Percentiles rank a stretch among this genome's conserved stretches.
These are phyloP conservation scores for Ormyrus nitidulus DNA, from an alignment of 2,888 invertebrate genomes.

Conservation along the genomic window DNA sequence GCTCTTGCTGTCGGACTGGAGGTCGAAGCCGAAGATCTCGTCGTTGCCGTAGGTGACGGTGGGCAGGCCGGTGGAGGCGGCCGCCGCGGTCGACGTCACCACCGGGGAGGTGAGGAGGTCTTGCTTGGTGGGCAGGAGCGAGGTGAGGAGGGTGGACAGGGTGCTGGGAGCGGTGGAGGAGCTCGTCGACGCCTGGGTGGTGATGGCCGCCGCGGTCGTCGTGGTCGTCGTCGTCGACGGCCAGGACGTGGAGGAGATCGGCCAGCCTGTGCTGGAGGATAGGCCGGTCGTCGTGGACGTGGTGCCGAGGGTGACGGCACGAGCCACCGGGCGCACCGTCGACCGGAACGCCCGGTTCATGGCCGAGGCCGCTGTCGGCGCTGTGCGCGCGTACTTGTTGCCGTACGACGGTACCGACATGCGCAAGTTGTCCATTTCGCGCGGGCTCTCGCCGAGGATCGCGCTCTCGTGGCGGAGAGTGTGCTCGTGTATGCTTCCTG, in stretches of 20 bases:
- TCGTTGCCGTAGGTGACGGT: slow-evolving; percentile 75
- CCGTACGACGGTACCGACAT: slow-evolving; percentile 74
- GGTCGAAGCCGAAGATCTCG: slow-evolving; percentile 75
- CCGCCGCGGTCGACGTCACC: slow-evolving; percentile 73
- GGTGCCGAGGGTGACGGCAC: slow-evolving; percentile 62
- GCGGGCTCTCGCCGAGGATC: slow-evolving; percentile 78
- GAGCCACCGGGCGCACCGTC: slow-evolving; percentile 68
- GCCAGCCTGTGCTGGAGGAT: slow-evolving; percentile 70
- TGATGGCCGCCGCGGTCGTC: slow-evolving; percentile 71
- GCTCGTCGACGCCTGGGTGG: slow-evolving; percentile 70
- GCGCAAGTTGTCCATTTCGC: slow-evolving; percentile 78
- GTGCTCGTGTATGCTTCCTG: slow-evolving; percentile 83
- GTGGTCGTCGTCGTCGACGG: slow-evolving; percentile 63
- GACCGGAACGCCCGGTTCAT: slow-evolving; percentile 69
- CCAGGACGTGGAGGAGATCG: slow-evolving; percentile 62
- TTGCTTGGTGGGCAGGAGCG: slow-evolving; percentile 64
- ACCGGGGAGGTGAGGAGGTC: slow-evolving; percentile 68
- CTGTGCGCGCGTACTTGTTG: slow-evolving; percentile 56
- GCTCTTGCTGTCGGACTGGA: slow-evolving; percentile 62
- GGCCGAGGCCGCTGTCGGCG: slow-evolving; percentile 67
- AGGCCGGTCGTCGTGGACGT: slow-evolving; percentile 73
- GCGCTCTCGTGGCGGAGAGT: slow-evolving; percentile 86
- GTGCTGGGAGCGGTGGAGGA: slow-evolving; percentile 67
- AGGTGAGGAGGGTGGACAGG: slow-evolving; percentile 67
- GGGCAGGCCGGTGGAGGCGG: slow-evolving; percentile 76